Evolutionary conservation across 2,113 vertebrate genomes (phyloP).

Genomic region (Tragelaphus strepsiceros): DNA sequence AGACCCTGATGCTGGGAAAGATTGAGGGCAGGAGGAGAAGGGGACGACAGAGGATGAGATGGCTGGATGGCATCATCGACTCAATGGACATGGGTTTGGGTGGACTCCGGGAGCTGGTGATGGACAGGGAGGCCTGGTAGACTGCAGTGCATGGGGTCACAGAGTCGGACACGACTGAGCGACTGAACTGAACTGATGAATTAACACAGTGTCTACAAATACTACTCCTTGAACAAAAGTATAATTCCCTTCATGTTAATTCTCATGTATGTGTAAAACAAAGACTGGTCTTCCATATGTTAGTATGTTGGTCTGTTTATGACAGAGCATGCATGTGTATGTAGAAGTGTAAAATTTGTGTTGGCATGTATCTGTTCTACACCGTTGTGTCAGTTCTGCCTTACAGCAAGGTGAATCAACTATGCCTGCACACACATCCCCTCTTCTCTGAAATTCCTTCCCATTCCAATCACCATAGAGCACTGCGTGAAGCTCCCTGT

Average conservation of each 20-base stretch:
- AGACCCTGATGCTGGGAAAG: too few relatives aligned
- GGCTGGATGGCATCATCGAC: fast-evolving
- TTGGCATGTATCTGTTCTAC: fast-evolving
- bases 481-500: fast-evolving
- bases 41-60: fast-evolving
- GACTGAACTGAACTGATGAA: too few relatives aligned
- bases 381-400: fast-evolving
- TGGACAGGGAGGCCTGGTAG: too few relatives aligned
- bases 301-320: background rate
- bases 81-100: fast-evolving
- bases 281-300: background rate
- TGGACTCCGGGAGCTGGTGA: fast-evolving
- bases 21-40: too few relatives aligned
- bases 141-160: too few relatives aligned
- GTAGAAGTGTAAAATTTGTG: fast-evolving
- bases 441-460: background rate
- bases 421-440: fast-evolving
- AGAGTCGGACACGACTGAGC: too few relatives aligned
- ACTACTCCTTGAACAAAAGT: too few relatives aligned
- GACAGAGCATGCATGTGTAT: background rate
- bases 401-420: background rate
- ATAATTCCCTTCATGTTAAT: too few relatives aligned
- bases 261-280: background rate
- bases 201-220: too few relatives aligned
- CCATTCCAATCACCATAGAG: fast-evolving